Base-by-base conservation (phyloP, 2,888 invertebrate genomes). In the Drosophila parthenogenetica region DNA sequence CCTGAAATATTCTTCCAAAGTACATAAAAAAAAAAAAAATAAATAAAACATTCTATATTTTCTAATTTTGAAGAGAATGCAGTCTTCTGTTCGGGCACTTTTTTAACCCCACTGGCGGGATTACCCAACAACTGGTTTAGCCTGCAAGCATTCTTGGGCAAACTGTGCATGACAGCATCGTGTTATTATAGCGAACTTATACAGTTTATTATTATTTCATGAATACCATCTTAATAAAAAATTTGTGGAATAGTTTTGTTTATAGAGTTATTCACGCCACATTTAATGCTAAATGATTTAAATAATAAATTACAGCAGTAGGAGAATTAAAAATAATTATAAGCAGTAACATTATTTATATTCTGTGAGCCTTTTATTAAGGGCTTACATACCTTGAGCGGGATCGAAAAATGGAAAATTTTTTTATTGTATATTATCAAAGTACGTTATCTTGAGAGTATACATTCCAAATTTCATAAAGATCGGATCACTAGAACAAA, bases 201-300 rank as follows among this genome's bases (percentile, higher is more conserved):
- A 77, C 73, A 76, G 65, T 76, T 77, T 73, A 73, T 53, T 57
- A 54, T 42, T 59, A 61, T 46, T 55, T 72, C 13, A 42, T 57
- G 32, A 46, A 46, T 57, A 50, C 60, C 72, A 59, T 63, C n/a
- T n/a, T n/a, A n/a, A n/a, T n/a, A n/a, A 76, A 76, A 76, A 77
- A 76, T 77, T 77, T 73, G 43, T 50, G 66, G 51, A 59, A 59
- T 73, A 77, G 65, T 73, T 71, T 73, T 77, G 77, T 77, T 76
- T 77, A 65, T 59, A 57, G 55, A 77, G 73, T 77, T 64, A 63
- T 69, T 62, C 55, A 70, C 39, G 43, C 54, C 50, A 29, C 29
- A 54, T 60, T 75, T 46, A 58, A 69, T 66, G 60, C 60, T 54
- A 50, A 25, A 25, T 2, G 13, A 32, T 40, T 1, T 29, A 29